phyloP scores from a whole-genome alignment of 2,797 vertebrate species.

The Danio albolineatus region DNA sequence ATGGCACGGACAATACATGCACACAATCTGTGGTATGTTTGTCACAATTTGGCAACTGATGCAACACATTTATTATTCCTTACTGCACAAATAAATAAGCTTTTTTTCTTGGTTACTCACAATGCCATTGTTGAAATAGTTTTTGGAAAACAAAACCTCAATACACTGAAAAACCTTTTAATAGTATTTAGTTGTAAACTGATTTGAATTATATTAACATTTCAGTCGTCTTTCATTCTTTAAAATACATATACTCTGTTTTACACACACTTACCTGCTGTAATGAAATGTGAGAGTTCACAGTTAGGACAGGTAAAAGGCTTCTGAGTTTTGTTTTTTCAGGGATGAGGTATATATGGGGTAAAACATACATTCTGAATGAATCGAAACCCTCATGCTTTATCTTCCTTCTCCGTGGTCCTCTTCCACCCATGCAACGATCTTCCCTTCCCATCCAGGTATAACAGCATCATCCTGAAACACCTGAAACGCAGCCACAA shows the following conservation, averaged over 20 bases:
- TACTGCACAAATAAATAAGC: slow-evolving; percentile 4
- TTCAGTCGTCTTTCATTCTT: slow-evolving; percentile 24
- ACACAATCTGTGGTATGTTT: slow-evolving; percentile 25
- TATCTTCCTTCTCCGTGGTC: slow-evolving; percentile 91
- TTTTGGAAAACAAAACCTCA: slow-evolving; percentile 14
- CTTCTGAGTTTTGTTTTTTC: slow-evolving; percentile 3
- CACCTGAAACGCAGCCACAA: slow-evolving; percentile 76
- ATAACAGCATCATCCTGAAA: slow-evolving; percentile 94
- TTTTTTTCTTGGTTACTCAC: neutral
- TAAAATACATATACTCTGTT: slow-evolving; percentile 32
- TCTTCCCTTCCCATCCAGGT: slow-evolving; percentile 99
- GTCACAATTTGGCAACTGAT: slow-evolving; percentile 37
- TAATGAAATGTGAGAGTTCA: slow-evolving; percentile 12
- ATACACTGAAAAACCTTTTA: slow-evolving; percentile 27
- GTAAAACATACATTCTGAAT: slow-evolving; percentile 21
- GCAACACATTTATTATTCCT: neutral
- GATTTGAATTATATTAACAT: slow-evolving; percentile 25
- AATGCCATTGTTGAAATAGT: slow-evolving; percentile 18
- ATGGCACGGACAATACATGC: slow-evolving; percentile 13
- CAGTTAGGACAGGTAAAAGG: slow-evolving; percentile 16
- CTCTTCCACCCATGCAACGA: slow-evolving; percentile 99
- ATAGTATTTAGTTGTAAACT: slow-evolving; percentile 40
- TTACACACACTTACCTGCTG: slow-evolving; percentile 16
- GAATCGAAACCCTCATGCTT: slow-evolving; percentile 1
- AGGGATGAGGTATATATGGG: slow-evolving; percentile 49